Percentiles rank a stretch among this genome's conserved stretches.
Conservation (phyloP, 1,140 invertebrate species). For the Drosophila athabasca region DNA sequence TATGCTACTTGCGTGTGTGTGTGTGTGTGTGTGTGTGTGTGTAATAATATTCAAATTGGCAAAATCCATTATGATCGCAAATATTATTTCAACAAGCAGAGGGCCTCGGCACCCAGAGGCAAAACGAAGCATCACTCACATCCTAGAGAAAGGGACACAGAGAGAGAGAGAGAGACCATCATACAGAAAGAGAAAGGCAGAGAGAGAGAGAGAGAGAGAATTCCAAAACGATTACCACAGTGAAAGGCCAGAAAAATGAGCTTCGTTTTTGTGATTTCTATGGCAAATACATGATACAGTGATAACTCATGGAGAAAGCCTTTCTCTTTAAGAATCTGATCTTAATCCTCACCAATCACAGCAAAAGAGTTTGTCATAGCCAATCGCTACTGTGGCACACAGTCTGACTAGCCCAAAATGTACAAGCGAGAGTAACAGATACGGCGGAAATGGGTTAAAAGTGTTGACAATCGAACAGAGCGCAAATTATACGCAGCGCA, state of each 20-base stretch:
- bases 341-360: no score
- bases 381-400: conserved; percentile 16
- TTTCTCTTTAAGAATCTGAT: no score
- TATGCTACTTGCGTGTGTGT: conserved; percentile 26
- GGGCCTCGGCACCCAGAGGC: conserved; percentile 9
- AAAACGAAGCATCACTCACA: conserved; percentile 3
- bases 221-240: neutral
- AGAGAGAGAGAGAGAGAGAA: no score
- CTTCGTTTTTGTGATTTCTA: no score
- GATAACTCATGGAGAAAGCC: no score
- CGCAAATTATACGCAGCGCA: conserved; percentile 69
- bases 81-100: conserved; percentile 76
- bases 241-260: neutral
- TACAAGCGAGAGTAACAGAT: conserved; percentile 48
- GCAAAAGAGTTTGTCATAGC: neutral
- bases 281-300: no score
- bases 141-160: neutral
- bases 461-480: conserved; percentile 78
- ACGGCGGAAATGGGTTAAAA: conserved; percentile 75
- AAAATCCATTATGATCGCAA: conserved; percentile 82
- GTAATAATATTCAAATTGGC: conserved; percentile 81
- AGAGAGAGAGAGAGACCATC: conserved; percentile 9
- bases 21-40: conserved; percentile 52
- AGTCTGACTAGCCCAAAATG: conserved; percentile 44
- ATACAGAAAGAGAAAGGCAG: conserved; percentile 4